Base-by-base conservation (phyloP, 2,113 vertebrate genomes). In the Merops nubicus region DNA sequence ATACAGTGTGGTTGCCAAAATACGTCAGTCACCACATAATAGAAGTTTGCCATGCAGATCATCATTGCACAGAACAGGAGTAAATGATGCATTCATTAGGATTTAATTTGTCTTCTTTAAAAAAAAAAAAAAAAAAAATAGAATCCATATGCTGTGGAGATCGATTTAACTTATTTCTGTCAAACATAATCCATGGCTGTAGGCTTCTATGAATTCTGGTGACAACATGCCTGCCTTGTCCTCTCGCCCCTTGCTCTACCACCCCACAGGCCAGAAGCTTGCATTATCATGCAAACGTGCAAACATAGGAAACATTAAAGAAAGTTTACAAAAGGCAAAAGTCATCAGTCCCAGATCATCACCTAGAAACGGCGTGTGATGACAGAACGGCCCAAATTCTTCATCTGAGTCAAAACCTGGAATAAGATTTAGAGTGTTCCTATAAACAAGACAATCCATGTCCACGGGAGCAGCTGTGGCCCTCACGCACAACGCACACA, bases 381-480 rank as follows among this genome's bases (percentile, higher is more conserved):
- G 97, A 97, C 95, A 98, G 96, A 98, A 97, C 92, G 97, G 97
- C 93, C 96, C 97, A 92, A 98, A 97, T 94, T 98, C 98, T 97
- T 98, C 98, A 60, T 98, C 98, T 95, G 98, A 98, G 97, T 98
- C 98, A 98, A 98, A 97, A 98, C 98, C 98, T 98, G 98, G 94
- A 98, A 98, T 97, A 97, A 98, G 97, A 98, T 97, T 97, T 97
- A 98, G 97, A 98, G 97, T 93, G 96, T 95, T 98, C 98, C 98
- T 96, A 95, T 98, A 33, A 98, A 97, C 86, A 95, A 94, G 40
- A 53, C 15, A 92, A 90, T 91, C 85, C 95, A 96, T 78, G 51
- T 33, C 80, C 88, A 88, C 70, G 26, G 45, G 69, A 80, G 96
- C 95, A 98, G 95, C 97, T 91, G 93, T 89, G 95, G 95, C 97